A percentile compares a stretch with the other conserved stretches of the same genome.
Conservation (phyloP, 2,797 vertebrate species). For the Arnoldichthys spilopterus region DNA sequence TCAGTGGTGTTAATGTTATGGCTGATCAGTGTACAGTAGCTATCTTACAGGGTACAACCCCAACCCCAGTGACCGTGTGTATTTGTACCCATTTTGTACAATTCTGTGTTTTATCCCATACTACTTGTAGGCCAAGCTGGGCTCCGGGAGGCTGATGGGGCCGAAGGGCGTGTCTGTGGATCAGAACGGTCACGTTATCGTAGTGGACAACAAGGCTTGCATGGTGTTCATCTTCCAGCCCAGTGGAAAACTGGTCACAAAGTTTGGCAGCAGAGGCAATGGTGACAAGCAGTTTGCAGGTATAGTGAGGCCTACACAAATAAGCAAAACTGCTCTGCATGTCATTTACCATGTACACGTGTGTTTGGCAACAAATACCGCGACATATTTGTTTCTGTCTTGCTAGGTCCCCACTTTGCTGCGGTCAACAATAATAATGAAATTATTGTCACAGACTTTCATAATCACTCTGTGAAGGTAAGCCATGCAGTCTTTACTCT, state of each 20-base stretch:
- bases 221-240: slow-evolving; percentile 98
- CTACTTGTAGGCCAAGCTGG: slow-evolving; percentile 88
- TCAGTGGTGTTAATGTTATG: too few relatives aligned
- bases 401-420: slow-evolving; percentile 95
- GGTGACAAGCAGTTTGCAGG: slow-evolving; percentile 99
- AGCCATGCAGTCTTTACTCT: neutral
- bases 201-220: slow-evolving; percentile 98
- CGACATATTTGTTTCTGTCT: neutral
- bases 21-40: too few relatives aligned
- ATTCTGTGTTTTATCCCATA: neutral
- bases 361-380: neutral
- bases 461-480: slow-evolving; percentile 99
- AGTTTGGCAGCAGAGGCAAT: slow-evolving; percentile 95
- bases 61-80: too few relatives aligned
- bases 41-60: too few relatives aligned
- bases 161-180: slow-evolving; percentile 98
- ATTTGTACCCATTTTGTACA: too few relatives aligned
- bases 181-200: slow-evolving; percentile 95
- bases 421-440: slow-evolving; percentile 99
- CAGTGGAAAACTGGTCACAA: slow-evolving; percentile 93
- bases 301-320: slow-evolving; percentile 52
- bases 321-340: neutral
- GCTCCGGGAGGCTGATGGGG: slow-evolving; percentile 96
- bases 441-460: slow-evolving; percentile 99
- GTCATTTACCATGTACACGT: too few relatives aligned